Conservation (phyloP, 2,888 invertebrate genomes). For the Mactromeris polynyma region DNA sequence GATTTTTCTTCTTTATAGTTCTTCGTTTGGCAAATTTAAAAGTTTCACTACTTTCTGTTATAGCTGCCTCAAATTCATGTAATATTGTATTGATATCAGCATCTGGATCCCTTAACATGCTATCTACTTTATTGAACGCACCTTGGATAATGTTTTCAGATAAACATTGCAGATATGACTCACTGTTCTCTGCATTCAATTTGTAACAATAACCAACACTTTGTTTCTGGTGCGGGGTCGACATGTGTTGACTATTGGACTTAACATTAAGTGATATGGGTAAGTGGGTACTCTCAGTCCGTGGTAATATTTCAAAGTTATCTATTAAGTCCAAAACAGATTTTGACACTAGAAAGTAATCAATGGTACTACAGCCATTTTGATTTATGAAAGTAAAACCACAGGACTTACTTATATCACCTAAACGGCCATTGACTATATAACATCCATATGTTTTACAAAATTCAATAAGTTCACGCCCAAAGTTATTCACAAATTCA, state of each 20-base stretch:
- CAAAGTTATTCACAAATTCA: constrained; percentile 20
- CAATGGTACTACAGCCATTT: constrained; percentile 38
- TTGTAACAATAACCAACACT: no score
- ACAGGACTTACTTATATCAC: not conserved
- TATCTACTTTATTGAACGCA: no score
- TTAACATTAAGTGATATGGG: not conserved
- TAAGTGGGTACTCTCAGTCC: no score
- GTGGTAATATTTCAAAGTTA: not conserved
- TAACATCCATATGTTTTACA: constrained; percentile 28
- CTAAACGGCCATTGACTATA: constrained; percentile 32
- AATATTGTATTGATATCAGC: not conserved
- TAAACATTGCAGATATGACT: no score
- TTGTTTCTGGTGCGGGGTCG: no score
- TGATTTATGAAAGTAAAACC: constrained; percentile 25
- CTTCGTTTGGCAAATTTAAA: no score
- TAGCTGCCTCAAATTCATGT: no score
- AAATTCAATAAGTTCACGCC: constrained; percentile 8
- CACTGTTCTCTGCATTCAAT: no score
- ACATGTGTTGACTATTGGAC: no score
- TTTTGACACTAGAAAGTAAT: constrained; percentile 31
- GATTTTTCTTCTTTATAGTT: no score
- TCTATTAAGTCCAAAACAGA: not conserved
- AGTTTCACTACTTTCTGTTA: no score
- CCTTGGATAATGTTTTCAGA: constrained; percentile 19
- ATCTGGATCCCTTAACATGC: not conserved